These are phyloP conservation scores for Maccullochella peelii DNA, from an alignment of 2,113 vertebrate genomes.

Conservation along the genomic window DNA sequence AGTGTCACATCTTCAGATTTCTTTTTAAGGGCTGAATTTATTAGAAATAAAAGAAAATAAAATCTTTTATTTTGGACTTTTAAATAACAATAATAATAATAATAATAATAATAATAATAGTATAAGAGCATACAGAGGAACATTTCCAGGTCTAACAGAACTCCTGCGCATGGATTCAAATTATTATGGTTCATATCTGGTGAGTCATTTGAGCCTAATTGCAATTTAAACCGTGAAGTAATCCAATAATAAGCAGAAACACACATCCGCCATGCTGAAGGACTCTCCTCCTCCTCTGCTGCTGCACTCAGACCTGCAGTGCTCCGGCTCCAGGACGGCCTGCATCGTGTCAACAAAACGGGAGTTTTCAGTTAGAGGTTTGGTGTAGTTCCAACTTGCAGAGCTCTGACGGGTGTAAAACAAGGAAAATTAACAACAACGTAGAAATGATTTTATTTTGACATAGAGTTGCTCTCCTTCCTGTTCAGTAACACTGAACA, in stretches of 20 bases:
- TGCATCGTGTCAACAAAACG: neutral
- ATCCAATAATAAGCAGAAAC: slow-evolving; percentile 50
- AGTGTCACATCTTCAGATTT: neutral
- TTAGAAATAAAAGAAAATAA: no score
- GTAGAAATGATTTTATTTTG: no score
- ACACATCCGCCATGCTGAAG: slow-evolving; percentile 23
- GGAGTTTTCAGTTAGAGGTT: neutral
- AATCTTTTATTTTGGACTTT: no score
- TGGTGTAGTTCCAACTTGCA: neutral
- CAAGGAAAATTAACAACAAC: neutral
- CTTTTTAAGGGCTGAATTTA: neutral
- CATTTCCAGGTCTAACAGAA: neutral
- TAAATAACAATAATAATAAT: no score
- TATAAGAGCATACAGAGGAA: neutral
- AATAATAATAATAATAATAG: no score
- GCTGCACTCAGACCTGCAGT: neutral
- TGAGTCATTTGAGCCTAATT: slow-evolving; percentile 37
- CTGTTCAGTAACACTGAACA: neutral
- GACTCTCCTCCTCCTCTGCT: neutral
- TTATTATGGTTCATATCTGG: neutral
- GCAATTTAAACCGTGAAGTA: slow-evolving; percentile 38
- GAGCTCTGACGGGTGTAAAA: neutral
- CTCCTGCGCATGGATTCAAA: neutral
- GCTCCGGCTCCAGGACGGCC: no score
- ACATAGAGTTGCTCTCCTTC: no score